A percentile compares a stretch with the other conserved stretches of the same genome.
phyloP scores from a whole-genome alignment of 2,797 vertebrate species.

The Steatocranus sp. region DNA sequence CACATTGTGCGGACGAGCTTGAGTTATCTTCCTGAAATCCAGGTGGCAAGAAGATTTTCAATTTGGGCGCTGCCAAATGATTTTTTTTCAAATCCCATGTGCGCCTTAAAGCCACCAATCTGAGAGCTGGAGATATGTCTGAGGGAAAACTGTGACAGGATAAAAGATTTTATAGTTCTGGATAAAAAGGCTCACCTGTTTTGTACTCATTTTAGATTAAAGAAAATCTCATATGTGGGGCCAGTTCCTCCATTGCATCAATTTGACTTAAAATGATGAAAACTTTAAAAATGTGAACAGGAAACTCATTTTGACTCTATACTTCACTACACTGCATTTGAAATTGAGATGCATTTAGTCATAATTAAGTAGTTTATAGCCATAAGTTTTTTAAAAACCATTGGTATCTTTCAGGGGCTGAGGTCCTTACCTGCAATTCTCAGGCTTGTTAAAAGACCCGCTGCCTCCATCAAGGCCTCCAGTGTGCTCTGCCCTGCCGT shows the following conservation, averaged over 20 bases:
- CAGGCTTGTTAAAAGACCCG: not conserved
- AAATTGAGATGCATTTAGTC: not conserved
- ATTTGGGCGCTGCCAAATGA: not conserved
- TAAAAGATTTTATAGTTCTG: not conserved
- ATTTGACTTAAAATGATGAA: not conserved
- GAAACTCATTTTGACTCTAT: not conserved
- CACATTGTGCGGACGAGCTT: not conserved
- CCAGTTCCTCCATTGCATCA: not conserved
- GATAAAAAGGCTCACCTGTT: not conserved
- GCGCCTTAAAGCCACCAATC: slow-evolving; percentile 13
- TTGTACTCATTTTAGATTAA: not conserved
- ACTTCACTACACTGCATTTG: not conserved
- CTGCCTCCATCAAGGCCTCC: not conserved
- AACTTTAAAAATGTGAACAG: not conserved
- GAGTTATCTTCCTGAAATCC: not conserved
- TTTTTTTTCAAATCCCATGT: slow-evolving; percentile 18
- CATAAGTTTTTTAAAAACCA: not conserved
- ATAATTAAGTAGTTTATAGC: not conserved
- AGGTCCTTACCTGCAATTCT: slow-evolving; percentile 30
- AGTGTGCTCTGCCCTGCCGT: not conserved
- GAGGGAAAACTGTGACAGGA: slow-evolving; percentile 20
- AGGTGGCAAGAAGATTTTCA: not conserved
- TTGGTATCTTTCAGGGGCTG: too few species aligned
- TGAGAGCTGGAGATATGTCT: slow-evolving; percentile 55
- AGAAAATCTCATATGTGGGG: not conserved